These are phyloP conservation scores for Neostethus bicornis DNA, from an alignment of 2,797 vertebrate species.

Conservation along the genomic window DNA sequence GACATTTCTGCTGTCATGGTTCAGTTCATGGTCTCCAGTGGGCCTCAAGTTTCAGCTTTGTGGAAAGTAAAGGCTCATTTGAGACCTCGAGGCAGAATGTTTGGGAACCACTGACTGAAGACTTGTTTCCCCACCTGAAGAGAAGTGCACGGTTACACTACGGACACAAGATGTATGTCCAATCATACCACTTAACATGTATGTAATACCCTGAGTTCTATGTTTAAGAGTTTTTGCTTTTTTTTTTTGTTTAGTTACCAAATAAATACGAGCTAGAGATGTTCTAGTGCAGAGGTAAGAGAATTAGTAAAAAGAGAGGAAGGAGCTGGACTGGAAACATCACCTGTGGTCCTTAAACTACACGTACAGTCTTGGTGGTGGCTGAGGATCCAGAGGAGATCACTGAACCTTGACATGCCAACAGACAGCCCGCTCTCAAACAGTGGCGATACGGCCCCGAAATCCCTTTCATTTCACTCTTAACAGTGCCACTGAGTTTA, in stretches of 20 bases:
- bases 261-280: constrained; percentile 71
- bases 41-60: constrained; percentile 69
- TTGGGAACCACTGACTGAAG: constrained; percentile 78
- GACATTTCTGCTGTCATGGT: constrained; percentile 57
- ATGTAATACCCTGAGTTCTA: constrained; percentile 84
- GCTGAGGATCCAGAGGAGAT: constrained; percentile 60
- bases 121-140: constrained; percentile 80
- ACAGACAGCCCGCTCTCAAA: constrained; percentile 60
- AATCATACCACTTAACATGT: constrained; percentile 77
- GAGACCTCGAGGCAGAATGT: constrained; percentile 81
- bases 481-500: constrained; percentile 61
- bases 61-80: constrained; percentile 71
- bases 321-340: constrained; percentile 34
- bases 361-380: constrained; percentile 56
- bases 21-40: constrained; percentile 61
- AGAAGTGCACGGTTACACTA: constrained; percentile 80
- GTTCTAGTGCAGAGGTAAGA: constrained; percentile 61
- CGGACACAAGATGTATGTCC: constrained; percentile 67
- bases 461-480: constrained; percentile 76
- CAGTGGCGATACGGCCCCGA: constrained; percentile 71
- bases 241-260: constrained; percentile 71
- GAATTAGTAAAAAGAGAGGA: constrained; percentile 41
- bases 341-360: constrained; percentile 54
- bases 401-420: constrained; percentile 56
- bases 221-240: constrained; percentile 44